Evolutionary conservation across 1,140 invertebrate genomes (phyloP), one percentile per base, ranked within the genome.

Genomic region (Armadillidium nasatum): DNA sequence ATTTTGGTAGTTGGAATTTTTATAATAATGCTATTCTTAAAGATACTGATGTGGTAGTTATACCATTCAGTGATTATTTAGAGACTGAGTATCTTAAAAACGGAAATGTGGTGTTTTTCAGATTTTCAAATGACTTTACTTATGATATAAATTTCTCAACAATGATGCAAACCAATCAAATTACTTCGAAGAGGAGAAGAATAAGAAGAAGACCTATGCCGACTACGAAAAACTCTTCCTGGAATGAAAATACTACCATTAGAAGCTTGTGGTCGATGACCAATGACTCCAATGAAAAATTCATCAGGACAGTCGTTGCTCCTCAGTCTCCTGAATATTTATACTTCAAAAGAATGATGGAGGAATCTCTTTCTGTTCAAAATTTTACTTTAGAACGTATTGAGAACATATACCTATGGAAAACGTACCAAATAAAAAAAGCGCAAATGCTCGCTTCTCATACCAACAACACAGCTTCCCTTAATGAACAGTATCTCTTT

Each of bases 401-500:
- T 44, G 73, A 78, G 43, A 80, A 80, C 54, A 10, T 33, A 7
- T 67, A 76, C 43, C 54, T 78, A 22, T 80, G 79, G 79, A 76
- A 76, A 69, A 69, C 50, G 10, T 80, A 80, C 72, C 79, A 80
- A 43, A 74, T 76, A 13, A 80, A 78, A 67, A 80, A 80, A 74
- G 11, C 10, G 0, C 68, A 74, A n/a, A 50, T 80, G 23, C 11
- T 73, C 21, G 44, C 45, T 4, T 21, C 70, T 0, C 71, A 76
- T 69, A 68, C 69, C n/a, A 71, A 69, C 11, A 69, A 80, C 15
- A n/a, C 33, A 0, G 45, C 45, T 3, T 15, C 22, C 43, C 15
- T 77, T 4, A 80, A 78, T 60, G 79, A 80, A 21, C 79, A 80
- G 69, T 80, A 77, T 50, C 66, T 80, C 13, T 80, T 80, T 60